Evolutionary conservation across 2,113 vertebrate species (phyloP).

Genomic region (Silurus glanis): DNA sequence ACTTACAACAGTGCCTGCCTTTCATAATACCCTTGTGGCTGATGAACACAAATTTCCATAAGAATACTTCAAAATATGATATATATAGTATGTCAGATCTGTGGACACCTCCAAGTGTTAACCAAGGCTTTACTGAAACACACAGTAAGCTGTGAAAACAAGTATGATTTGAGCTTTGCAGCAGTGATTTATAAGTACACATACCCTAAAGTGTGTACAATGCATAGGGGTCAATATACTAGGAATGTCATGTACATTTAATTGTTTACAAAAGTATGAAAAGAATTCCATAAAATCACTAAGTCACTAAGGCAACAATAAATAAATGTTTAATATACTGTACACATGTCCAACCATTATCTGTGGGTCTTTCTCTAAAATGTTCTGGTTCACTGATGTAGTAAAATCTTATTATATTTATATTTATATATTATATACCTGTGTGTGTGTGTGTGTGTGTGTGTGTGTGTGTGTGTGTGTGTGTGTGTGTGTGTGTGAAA

Average conservation of each 20-base stretch:
- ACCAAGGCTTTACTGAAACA: slow-evolving; percentile 13
- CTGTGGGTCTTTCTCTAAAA: too few species aligned
- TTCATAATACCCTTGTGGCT: too few species aligned
- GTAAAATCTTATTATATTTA: too few species aligned
- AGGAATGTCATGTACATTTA: background rate
- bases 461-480: too few species aligned
- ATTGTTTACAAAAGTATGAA: background rate
- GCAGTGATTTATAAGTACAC: background rate
- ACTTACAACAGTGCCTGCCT: too few species aligned
- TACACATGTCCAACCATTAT: too few species aligned
- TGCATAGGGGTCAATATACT: background rate
- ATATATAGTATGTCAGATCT: too few species aligned
- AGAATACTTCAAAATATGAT: background rate
- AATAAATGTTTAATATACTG: too few species aligned
- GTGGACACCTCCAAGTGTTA: background rate
- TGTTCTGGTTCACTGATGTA: too few species aligned
- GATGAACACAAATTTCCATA: too few species aligned
- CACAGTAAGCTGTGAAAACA: slow-evolving; percentile 7
- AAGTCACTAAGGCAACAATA: background rate
- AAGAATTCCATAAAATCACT: background rate
- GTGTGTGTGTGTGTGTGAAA: background rate
- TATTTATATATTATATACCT: too few species aligned
- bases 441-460: too few species aligned
- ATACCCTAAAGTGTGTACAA: background rate
- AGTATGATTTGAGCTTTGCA: background rate